Evolutionary conservation across 2,797 vertebrate species (phyloP), one percentile per base, ranked within the genome.

Genomic region (Hydrolagus colliei): DNA sequence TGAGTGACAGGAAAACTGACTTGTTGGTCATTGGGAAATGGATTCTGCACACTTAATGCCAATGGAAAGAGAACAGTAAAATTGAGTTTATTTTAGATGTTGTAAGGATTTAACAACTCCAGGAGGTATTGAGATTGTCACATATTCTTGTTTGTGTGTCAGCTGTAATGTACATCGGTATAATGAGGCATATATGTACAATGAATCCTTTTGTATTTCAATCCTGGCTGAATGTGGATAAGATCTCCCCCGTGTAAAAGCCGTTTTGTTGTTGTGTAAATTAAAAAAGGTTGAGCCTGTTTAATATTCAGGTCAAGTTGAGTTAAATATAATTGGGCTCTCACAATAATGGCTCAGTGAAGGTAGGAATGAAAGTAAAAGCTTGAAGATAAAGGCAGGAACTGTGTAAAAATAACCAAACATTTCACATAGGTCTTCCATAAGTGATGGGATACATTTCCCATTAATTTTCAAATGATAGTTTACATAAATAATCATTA

Each of bases 11-110:
- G 65, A 68, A 68, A 27, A 68, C 68, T 84, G 65, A 84, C 9
- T 68, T 20, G 32, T 68, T 41, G 65, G 65, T 84, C 63, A 68
- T 9, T 84, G 65, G 61, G 63, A 79, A 79, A 65, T 79, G 61
- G 9, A 84, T 68, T 35, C 20, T 41, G 16, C 79, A 68, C 9
- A 4, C 20, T 35, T 71, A 18, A 27, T 52, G 6, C 2, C 41
- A 52, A 52, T 52, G 9, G 67, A 32, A 20, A n/a, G 9, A 67
- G 32, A 20, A 27, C 18, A 0, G 13, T 63, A 62, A 14, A n/a
- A 2, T 22, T 5, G 2, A 22, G 77, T 79, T 79, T 79, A 79
- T 62, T 63, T 79, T 79, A 63, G 77, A 63, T 63, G 61, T 63
- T 27, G 41, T 52, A 7, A 27, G 20, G 12, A 79, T 63, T 32